Base-by-base conservation (phyloP, 1,140 invertebrate genomes). In the Brevipalpus yothersi region DNA sequence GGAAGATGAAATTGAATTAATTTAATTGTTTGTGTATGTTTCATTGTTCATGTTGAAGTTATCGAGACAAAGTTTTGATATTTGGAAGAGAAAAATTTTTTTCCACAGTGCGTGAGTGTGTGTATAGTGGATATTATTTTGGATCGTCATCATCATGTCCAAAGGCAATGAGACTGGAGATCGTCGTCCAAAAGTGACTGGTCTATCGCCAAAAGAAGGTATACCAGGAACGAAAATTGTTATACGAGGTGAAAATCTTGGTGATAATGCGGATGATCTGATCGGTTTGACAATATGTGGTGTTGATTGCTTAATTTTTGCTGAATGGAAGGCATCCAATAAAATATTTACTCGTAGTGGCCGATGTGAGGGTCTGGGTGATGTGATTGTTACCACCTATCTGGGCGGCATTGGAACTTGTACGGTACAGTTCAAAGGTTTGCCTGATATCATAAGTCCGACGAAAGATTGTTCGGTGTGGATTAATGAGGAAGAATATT, bases 401-500 rank as follows among this genome's bases (percentile, higher is more conserved):
- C 83, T 80, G 65, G 94, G 93, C 49, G 93, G 93, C 9, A 76
- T 80, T 67, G 94, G 94, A 17, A 84, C 84, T 15, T 94, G 86
- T 55, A 95, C 90, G 19, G 90, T 98, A 5, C 86, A 92, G 66
- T 98, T 98, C 72, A 80, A 85, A 72, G 85, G 81, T 75, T 61
- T 56, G 31, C 58, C 65, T 31, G 59, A 66, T 41, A 61, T 82
- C 2, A 80, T 86, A 72, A 88, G 89, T 0, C 90, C 92, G 2
- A 79, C 95, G 58, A 94, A 96, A 72, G 94, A 97, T 70, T 92
- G 87, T 66, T 88, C 91, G n/a, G 89, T 97, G 11, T 98, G 94
- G 94, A 86, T 97, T 1, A 92, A 97, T 72, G 92, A 77, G 69
- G 71, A 63, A 68, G 65, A 92, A 73, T 57, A 57, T 43, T 82